Evolutionary conservation across 2,113 vertebrate species (phyloP), one percentile per base, ranked within the genome.

Genomic region (Fukomys damarensis): DNA sequence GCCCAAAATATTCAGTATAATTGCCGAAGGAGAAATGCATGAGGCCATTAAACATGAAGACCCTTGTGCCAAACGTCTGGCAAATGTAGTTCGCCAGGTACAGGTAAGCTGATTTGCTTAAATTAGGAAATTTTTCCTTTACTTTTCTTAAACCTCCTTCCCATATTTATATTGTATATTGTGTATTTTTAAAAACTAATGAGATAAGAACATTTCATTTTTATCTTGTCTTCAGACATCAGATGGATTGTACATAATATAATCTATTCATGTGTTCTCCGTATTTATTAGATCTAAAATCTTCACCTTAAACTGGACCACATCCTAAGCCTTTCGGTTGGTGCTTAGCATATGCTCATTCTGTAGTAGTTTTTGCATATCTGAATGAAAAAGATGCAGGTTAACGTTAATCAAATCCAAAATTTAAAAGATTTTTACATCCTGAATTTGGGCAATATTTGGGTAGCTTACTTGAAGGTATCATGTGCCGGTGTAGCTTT

Each of bases 51-150:
- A 99, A 97, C 99, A 98, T 1, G 99, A 99, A 98, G 99, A 99
- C 91, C 98, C 99, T 0, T 99, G 99, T 98, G 99, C 99, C 98
- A 99, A 99, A 97, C 98, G 99, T 74, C 96, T 99, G 98, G 99
- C 99, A 35, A 99, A 99, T 5, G 99, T 99, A 72, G 99, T 99
- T 98, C 99, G 99, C 96, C 99, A 99, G 99, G 99, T 99, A 91
- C 99, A 99, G 99, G 99, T 99, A 91, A 98, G 95, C 66, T 43
- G 59, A 9, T 63, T 66, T 84, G 4, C 35, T 96, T 13, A 76
- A 19, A 3, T 61, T 82, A 35, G 41, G 58, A 38, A 41, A 13
- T n/a, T n/a, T n/a, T n/a, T n/a, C 22, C 6, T 80, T 28, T 59
- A 26, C 58, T 38, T 43, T 61, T 38, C 4, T 84, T 58, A 4